Conservation (phyloP, 2,113 vertebrate species). For the Leptosomus discolor region DNA sequence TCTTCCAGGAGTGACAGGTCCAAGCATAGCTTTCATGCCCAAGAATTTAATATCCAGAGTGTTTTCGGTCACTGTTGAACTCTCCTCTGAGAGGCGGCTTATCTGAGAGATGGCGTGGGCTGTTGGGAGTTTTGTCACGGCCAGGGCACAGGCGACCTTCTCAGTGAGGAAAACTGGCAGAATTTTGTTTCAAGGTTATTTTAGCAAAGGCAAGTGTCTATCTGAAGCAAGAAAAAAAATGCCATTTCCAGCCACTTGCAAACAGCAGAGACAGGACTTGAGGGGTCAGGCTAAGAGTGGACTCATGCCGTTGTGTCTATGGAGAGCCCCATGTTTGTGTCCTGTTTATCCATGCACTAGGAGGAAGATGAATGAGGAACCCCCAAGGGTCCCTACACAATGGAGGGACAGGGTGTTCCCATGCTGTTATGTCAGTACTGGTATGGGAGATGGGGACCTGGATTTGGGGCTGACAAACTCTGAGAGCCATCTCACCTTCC, state of each 20-base stretch:
- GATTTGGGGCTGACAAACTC: background rate
- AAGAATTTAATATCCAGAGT: background rate
- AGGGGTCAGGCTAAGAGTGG: background rate
- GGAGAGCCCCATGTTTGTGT: background rate
- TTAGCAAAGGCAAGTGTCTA: background rate
- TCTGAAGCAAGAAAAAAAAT: background rate
- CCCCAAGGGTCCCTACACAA: background rate
- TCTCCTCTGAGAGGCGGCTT: background rate
- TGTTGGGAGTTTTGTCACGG: background rate
- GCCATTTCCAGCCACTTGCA: background rate
- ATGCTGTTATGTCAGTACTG: background rate
- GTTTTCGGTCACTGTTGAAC: background rate
- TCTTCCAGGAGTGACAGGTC: background rate
- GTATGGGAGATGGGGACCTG: background rate
- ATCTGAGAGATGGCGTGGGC: background rate
- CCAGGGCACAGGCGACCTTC: background rate
- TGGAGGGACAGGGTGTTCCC: background rate
- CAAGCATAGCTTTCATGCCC: background rate
- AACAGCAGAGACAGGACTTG: background rate
- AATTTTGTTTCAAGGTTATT: background rate
- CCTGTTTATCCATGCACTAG: background rate
- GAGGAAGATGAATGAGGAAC: background rate
- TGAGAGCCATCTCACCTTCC: background rate
- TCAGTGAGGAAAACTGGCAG: background rate
- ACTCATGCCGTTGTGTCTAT: fast-evolving